Evolutionary conservation across 1,140 invertebrate genomes (phyloP).

Genomic region (Diachasma alloeum): DNA sequence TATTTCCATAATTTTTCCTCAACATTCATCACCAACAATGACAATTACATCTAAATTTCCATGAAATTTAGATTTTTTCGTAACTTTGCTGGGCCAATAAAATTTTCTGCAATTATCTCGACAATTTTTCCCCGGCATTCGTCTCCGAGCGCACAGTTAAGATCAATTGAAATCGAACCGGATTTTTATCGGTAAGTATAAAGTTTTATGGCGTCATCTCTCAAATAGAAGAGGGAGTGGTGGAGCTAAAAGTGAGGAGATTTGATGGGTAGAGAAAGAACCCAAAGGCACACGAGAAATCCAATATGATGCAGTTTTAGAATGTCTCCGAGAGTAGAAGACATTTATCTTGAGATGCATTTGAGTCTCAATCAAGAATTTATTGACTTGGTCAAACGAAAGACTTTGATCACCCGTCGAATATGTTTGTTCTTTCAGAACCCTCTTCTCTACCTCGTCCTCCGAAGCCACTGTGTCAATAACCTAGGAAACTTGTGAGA

Average conservation of each 20-base stretch:
- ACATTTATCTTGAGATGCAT: neutral
- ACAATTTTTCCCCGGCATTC: neutral
- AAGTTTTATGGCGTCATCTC: neutral
- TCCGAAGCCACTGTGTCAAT: neutral
- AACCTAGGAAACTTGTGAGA: neutral
- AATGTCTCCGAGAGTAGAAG: neutral
- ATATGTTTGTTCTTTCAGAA: constrained; percentile 7
- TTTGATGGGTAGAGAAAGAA: neutral
- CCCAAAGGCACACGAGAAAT: neutral
- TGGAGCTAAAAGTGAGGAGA: neutral
- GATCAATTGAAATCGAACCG: neutral
- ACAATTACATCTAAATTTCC: no score
- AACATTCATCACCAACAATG: no score
- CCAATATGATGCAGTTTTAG: neutral
- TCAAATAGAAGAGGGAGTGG: neutral
- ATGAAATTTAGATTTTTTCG: no score
- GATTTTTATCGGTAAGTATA: neutral
- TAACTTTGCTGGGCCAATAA: no score
- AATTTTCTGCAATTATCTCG: neutral
- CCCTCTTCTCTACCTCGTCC: neutral
- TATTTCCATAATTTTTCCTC: no score
- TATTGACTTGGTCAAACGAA: neutral
- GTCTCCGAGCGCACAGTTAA: neutral
- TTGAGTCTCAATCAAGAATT: neutral
- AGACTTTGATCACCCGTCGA: constrained; percentile 1